Conservation (phyloP, 2,888 invertebrate species). For the Megastigmus dorsalis region DNA sequence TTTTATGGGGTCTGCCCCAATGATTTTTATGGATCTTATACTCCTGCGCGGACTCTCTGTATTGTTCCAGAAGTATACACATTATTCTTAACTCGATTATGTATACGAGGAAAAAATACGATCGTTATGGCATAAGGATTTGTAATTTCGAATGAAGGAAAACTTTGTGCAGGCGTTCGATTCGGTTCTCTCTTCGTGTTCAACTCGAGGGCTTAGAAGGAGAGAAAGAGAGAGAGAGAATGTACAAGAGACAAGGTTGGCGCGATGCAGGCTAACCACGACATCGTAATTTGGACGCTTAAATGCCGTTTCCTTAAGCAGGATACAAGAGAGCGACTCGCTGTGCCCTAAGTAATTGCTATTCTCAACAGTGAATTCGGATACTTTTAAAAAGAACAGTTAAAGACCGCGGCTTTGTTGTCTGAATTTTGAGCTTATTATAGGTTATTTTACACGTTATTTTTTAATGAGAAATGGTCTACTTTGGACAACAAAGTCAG, state of each 20-base stretch:
- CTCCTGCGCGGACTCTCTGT: too few species aligned
- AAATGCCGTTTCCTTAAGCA: constrained; percentile 27
- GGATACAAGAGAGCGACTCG: constrained; percentile 31
- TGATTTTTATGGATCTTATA: constrained; percentile 15
- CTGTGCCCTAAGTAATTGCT: constrained; percentile 40
- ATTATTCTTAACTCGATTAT: neutral
- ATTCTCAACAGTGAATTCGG: neutral
- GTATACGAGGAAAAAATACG: neutral
- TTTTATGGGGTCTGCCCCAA: neutral
- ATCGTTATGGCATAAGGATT: neutral
- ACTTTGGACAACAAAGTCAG: too few species aligned
- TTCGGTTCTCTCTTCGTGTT: too few species aligned
- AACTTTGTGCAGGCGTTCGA: neutral
- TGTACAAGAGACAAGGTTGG: neutral
- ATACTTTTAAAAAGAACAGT: too few species aligned
- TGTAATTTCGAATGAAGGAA: neutral
- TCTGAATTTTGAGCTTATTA: too few species aligned
- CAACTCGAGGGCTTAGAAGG: neutral
- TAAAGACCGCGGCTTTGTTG: too few species aligned
- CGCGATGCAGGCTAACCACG: too few species aligned
- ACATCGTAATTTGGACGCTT: constrained; percentile 39
- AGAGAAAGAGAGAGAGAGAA: neutral
- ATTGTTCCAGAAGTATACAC: neutral
- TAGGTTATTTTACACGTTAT: too few species aligned
- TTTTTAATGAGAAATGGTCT: too few species aligned